Percentiles rank a stretch among this genome's conserved stretches.
phyloP scores from a whole-genome alignment of 2,888 invertebrate species.

The Limnephilus lunatus region DNA sequence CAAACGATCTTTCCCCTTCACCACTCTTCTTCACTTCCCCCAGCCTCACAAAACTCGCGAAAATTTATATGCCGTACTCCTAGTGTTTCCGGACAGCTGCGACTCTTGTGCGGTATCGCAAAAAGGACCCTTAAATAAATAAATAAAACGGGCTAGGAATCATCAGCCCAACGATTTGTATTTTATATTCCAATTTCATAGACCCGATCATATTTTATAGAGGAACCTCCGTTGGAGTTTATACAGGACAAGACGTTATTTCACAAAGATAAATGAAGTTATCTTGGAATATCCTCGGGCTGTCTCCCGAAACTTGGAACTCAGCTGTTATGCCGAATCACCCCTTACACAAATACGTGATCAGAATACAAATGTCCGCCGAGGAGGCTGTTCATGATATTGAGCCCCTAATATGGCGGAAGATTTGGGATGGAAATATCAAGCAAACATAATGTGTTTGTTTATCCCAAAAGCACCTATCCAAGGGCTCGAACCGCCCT shows the following conservation, averaged over 20 bases:
- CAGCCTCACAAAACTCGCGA: background rate
- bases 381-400: conserved; percentile 23
- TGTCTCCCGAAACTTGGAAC: background rate
- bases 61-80: background rate
- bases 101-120: background rate
- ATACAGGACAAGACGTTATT: background rate
- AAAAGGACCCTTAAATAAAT: background rate
- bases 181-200: background rate
- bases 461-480: conserved; percentile 15
- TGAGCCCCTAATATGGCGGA: conserved; percentile 25
- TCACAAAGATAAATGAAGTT: background rate
- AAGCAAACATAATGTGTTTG: conserved; percentile 16
- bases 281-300: background rate
- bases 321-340: conserved; percentile 41
- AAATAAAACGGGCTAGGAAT: background rate
- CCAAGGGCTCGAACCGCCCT: conserved; percentile 8
- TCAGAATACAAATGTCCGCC: conserved; percentile 12
- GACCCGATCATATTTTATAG: background rate
- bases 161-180: background rate
- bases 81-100: background rate
- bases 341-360: conserved; percentile 42
- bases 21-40: background rate
- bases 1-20: background rate
- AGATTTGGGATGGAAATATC: conserved; percentile 11
- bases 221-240: background rate